Base-by-base conservation (phyloP, 2,888 invertebrate species). In the Blastobasis adustella region DNA sequence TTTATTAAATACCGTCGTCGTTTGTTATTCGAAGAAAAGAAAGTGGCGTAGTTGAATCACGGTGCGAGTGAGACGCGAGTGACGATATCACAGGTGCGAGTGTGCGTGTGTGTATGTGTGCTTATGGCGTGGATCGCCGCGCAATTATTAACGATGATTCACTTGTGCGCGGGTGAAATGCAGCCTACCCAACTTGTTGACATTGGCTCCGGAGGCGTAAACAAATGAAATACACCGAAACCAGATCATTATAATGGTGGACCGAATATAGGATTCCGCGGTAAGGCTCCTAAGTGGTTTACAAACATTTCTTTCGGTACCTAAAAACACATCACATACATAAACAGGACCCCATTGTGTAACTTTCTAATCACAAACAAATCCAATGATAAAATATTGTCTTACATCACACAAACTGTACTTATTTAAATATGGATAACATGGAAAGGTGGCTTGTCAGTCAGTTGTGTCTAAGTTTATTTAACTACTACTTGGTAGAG, bases 81-180 rank as follows among this genome's bases (percentile, higher is more conserved):
- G 76, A 77, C 80, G 79, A 73, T 78, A 81, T 69, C 72, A 76
- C 76, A 82, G 79, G 84, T 82, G 82, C 79, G 59, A 58, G 58
- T 51, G 55, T 45, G 65, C 65, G 62, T 70, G 68, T 78, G 72
- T 76, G 59, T 62, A 63, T 63, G 79, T 76, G 79, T 79, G 79
- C 73, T 76, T 73, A 80, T 82, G 80, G 83, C 80, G 82, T 82
- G 82, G 82, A 82, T 79, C 81, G 84, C 82, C 85, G 85, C 85
- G 82, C 85, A 85, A 82, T 85, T 86, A 84, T 81, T 88, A 86
- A 86, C 85, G 86, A 85, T 88, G 87, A 88, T 83, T 88, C 87
- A 88, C 80, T 85, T 85, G 83, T 74, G 85, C 80, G 79, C 86
- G 82, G 82, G 85, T 85, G 85, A 87, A 87, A 86, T 86, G 87